These are phyloP conservation scores for Mionectes olivaceus DNA, from an alignment of 2,797 vertebrate genomes.

Conservation along the genomic window DNA sequence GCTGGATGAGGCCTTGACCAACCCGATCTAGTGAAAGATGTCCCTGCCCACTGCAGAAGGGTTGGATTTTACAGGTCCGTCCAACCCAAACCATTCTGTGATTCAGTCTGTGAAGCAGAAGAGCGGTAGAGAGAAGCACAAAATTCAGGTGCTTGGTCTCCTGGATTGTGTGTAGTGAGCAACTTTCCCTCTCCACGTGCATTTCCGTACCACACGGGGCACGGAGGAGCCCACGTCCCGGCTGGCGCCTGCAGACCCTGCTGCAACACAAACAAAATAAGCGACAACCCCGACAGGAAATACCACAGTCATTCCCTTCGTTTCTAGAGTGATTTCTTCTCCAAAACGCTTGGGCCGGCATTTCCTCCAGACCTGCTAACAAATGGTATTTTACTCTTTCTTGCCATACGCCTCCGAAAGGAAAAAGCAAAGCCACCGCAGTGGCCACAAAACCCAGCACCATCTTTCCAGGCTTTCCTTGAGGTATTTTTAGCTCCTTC, in stretches of 20 bases:
- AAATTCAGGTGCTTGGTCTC: background rate
- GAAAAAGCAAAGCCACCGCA: background rate
- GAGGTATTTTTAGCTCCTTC: constrained; percentile 32
- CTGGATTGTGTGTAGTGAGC: rapidly evolving
- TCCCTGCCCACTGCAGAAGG: background rate
- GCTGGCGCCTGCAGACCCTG: constrained; percentile 20
- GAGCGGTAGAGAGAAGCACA: background rate
- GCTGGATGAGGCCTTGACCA: background rate
- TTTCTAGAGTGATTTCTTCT: constrained; percentile 46
- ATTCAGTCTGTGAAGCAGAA: background rate
- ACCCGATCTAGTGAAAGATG: rapidly evolving
- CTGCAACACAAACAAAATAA: constrained; percentile 43
- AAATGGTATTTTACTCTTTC: constrained; percentile 6
- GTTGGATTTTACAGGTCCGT: background rate
- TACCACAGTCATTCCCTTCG: constrained; percentile 54
- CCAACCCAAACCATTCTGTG: background rate
- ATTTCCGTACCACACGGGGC: background rate
- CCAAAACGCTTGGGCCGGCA: background rate
- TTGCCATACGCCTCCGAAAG: background rate
- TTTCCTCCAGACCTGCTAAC: constrained; percentile 45
- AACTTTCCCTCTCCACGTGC: background rate
- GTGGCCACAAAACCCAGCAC: background rate
- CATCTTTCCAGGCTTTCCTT: constrained; percentile 28
- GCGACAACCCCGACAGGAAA: constrained; percentile 48
- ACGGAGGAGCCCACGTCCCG: rapidly evolving